These are phyloP conservation scores for Jaculus jaculus DNA, from an alignment of 2,113 vertebrate species.

Conservation along the genomic window DNA sequence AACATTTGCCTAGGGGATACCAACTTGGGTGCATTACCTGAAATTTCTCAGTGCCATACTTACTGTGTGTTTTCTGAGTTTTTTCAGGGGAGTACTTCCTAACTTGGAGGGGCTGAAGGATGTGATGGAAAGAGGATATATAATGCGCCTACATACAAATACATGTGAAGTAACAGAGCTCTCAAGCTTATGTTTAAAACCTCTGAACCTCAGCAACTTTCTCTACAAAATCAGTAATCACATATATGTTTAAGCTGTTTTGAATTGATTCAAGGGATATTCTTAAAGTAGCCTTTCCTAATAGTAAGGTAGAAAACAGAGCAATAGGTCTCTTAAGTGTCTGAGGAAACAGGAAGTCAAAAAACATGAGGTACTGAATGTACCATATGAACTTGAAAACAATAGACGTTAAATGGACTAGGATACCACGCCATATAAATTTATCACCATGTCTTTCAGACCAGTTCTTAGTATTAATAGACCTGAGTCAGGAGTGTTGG, in stretches of 20 bases:
- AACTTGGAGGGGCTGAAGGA: not conserved
- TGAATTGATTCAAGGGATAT: slow-evolving; percentile 11
- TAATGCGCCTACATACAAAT: not conserved
- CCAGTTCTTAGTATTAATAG: slow-evolving; percentile 47
- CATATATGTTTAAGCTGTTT: too few species aligned
- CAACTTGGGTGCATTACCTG: not conserved
- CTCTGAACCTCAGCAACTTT: slow-evolving; percentile 28
- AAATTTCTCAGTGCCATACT: slow-evolving; percentile 2
- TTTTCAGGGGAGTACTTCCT: not conserved
- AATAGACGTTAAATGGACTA: not conserved
- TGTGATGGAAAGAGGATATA: not conserved
- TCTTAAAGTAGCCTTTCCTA: not conserved
- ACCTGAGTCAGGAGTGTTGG: slow-evolving; percentile 53
- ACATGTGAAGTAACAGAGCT: not conserved
- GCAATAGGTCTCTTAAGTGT: not conserved
- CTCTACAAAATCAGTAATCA: slow-evolving; percentile 27
- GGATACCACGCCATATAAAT: not conserved
- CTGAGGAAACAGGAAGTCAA: not conserved
- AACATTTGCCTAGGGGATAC: not conserved
- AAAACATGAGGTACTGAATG: not conserved
- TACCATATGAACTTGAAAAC: not conserved
- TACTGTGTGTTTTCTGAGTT: slow-evolving; percentile 30
- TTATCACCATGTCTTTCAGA: slow-evolving; percentile 24
- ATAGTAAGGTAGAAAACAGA: not conserved
- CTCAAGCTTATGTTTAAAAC: not conserved